Conservation (phyloP, 2,797 vertebrate genomes). For the Melanotaenia pygmaea region DNA sequence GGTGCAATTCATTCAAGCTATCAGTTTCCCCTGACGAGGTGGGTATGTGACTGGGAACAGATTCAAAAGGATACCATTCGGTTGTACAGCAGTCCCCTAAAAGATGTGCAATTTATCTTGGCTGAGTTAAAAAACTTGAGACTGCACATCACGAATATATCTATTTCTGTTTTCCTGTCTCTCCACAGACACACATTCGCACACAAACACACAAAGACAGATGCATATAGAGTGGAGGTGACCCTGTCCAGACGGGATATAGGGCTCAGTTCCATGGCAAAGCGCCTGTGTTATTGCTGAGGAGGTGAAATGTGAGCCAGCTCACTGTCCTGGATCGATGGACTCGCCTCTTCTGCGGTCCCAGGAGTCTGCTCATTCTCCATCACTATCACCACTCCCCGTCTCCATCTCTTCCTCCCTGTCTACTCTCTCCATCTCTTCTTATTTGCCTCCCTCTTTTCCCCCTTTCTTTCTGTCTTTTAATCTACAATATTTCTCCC, state of each 20-base stretch:
- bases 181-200: slow-evolving; percentile 10
- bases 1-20: slow-evolving; percentile 55
- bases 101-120: neutral
- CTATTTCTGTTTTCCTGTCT: slow-evolving; percentile 33
- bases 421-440: slow-evolving; percentile 18
- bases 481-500: neutral
- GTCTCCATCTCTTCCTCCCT: slow-evolving; percentile 51
- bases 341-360: slow-evolving; percentile 68
- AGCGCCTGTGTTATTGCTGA: slow-evolving; percentile 71
- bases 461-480: no score
- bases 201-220: slow-evolving; percentile 34
- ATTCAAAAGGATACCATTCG: slow-evolving; percentile 30
- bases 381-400: slow-evolving; percentile 70
- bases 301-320: slow-evolving; percentile 74
- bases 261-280: slow-evolving; percentile 68
- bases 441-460: neutral
- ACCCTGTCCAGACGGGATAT: slow-evolving; percentile 76
- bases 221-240: slow-evolving; percentile 67
- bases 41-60: slow-evolving; percentile 28
- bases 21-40: slow-evolving; percentile 34
- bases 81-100: neutral
- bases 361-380: slow-evolving; percentile 67
- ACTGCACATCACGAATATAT: slow-evolving; percentile 6
- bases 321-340: slow-evolving; percentile 79
- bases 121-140: neutral